Evolutionary conservation across 2,797 vertebrate species (phyloP).

Genomic region (Bryconaethiops microstoma): DNA sequence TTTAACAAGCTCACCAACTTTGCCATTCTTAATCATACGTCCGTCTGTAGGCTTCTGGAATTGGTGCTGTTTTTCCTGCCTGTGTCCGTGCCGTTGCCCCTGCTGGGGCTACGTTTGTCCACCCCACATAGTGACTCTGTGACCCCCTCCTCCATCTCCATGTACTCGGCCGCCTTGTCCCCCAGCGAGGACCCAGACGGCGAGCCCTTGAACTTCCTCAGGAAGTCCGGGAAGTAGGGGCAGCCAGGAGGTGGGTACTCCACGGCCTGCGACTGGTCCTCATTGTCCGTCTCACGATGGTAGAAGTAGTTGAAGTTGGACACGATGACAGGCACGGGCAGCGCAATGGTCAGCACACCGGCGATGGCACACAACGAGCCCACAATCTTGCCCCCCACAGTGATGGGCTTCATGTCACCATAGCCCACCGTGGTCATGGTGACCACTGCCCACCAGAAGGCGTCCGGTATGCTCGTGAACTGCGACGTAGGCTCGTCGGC

Average conservation of each 20-base stretch:
- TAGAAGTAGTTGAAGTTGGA: constrained; percentile 99
- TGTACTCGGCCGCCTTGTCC: constrained; percentile 93
- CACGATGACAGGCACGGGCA: constrained; percentile 98
- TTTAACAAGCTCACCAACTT: constrained; percentile 40
- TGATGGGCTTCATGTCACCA: constrained; percentile 99
- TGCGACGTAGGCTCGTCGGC: constrained; percentile 95
- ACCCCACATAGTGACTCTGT: constrained; percentile 94
- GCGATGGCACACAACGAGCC: constrained; percentile 98
- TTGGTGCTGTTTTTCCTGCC: constrained; percentile 92
- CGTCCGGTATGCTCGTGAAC: constrained; percentile 98
- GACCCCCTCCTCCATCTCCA: constrained; percentile 98
- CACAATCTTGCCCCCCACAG: constrained; percentile 97
- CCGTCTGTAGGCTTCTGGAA: constrained; percentile 95
- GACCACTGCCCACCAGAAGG: constrained; percentile 99
- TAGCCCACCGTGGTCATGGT: constrained; percentile 99
- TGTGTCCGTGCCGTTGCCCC: constrained; percentile 91
- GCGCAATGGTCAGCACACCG: constrained; percentile 96
- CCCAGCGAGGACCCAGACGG: constrained; percentile 90
- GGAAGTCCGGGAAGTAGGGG: constrained; percentile 90
- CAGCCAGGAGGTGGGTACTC: constrained; percentile 83
- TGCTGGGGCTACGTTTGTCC: constrained; percentile 90
- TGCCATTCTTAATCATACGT: constrained; percentile 85
- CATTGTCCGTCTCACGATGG: constrained; percentile 96
- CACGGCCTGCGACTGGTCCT: constrained; percentile 87
- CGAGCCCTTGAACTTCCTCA: constrained; percentile 91